These are phyloP conservation scores for Uria lomvia DNA, from an alignment of 2,113 vertebrate genomes.

Conservation along the genomic window DNA sequence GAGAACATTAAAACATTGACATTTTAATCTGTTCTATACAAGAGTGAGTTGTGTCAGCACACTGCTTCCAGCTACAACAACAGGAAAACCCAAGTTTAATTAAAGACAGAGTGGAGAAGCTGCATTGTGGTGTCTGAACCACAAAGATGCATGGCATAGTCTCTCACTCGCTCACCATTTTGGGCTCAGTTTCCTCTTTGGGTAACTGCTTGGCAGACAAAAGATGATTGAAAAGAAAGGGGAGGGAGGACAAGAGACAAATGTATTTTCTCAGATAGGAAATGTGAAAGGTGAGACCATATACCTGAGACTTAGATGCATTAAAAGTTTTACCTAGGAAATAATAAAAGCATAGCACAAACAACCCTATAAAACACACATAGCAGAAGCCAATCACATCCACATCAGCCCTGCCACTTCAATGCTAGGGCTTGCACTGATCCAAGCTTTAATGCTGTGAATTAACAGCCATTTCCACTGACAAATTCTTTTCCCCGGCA, in stretches of 20 bases:
- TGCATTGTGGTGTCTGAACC: conserved; percentile 40
- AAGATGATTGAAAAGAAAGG: neutral
- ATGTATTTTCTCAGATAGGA: neutral
- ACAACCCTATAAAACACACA: too few relatives aligned
- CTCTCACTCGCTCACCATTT: neutral
- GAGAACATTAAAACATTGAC: conserved; percentile 76
- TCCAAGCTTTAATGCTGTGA: neutral
- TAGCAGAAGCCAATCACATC: neutral
- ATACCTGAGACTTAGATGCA: neutral
- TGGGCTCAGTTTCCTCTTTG: neutral
- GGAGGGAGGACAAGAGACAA: neutral
- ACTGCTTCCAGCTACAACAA: conserved; percentile 76
- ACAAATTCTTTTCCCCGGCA: neutral
- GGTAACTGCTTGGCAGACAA: neutral
- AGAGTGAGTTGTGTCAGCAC: conserved; percentile 78
- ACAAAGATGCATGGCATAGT: neutral
- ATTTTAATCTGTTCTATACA: conserved; percentile 79
- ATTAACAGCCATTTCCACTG: neutral
- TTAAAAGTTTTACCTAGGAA: neutral
- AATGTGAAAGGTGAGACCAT: neutral
- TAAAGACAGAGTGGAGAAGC: conserved; percentile 72
- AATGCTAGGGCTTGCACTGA: neutral
- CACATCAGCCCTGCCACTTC: neutral
- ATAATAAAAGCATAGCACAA: neutral
- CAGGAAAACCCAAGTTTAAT: conserved; percentile 75